These are phyloP conservation scores for Nycticorax nycticorax DNA, from an alignment of 2,113 vertebrate genomes.

Conservation along the genomic window DNA sequence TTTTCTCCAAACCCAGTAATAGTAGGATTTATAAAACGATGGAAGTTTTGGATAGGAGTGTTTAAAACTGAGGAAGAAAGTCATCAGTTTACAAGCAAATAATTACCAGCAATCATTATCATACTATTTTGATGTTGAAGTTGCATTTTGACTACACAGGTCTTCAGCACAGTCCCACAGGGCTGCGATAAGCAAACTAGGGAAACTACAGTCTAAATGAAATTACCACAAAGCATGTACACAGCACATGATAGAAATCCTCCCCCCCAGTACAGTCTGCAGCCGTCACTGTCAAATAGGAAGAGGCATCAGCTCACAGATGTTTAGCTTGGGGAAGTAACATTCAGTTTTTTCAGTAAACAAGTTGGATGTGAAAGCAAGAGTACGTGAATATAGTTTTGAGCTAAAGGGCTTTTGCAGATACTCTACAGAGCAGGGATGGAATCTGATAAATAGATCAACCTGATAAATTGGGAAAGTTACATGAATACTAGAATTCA, in stretches of 20 bases:
- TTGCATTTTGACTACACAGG: not conserved
- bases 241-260: not conserved
- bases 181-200: accelerated
- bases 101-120: not conserved
- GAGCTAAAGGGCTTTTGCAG: not conserved
- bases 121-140: not conserved
- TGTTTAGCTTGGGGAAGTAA: not conserved
- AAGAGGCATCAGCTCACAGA: not conserved
- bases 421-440: not conserved
- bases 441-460: not conserved
- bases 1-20: not conserved
- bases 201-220: not conserved
- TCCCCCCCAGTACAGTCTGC: not conserved
- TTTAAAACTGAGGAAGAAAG: not conserved
- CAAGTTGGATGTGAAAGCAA: not conserved
- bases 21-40: not conserved
- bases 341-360: not conserved
- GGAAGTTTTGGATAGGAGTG: not conserved
- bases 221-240: accelerated
- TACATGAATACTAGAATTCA: not conserved
- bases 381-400: not conserved
- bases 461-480: not conserved
- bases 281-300: not conserved
- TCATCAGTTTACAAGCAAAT: not conserved
- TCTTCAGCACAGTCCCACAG: not conserved